These are phyloP conservation scores for Loripinus fragilis DNA, from an alignment of 2,888 invertebrate genomes.

Conservation along the genomic window DNA sequence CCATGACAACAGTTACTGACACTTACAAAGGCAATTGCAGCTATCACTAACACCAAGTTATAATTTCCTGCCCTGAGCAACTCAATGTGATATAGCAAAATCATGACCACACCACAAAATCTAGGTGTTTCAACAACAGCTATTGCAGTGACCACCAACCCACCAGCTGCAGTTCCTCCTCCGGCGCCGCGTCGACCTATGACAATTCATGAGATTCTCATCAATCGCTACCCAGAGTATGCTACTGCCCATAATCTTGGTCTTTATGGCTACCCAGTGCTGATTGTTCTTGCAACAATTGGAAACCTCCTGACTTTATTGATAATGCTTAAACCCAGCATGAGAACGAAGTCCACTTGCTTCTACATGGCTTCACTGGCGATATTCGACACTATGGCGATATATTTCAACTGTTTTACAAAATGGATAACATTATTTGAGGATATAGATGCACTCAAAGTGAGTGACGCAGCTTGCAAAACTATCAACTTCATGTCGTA, in stretches of 20 bases:
- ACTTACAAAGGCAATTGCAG: too few relatives aligned
- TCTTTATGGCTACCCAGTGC: conserved; percentile 65
- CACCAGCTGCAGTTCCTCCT: neutral
- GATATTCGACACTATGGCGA: conserved; percentile 66
- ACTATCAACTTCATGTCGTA: conserved; percentile 68
- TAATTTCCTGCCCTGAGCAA: too few relatives aligned
- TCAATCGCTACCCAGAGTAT: conserved; percentile 60
- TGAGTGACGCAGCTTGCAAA: conserved; percentile 57
- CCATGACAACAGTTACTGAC: too few relatives aligned
- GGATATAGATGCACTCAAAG: conserved; percentile 53
- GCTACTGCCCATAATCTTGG: conserved; percentile 57
- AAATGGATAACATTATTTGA: conserved; percentile 67
- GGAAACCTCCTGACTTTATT: conserved; percentile 72
- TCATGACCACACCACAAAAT: neutral
- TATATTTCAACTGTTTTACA: conserved; percentile 69
- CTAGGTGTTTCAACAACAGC: neutral
- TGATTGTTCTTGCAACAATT: conserved; percentile 71
- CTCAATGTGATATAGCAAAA: too few relatives aligned
- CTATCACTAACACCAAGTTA: too few relatives aligned
- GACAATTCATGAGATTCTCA: conserved; percentile 49
- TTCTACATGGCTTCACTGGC: conserved; percentile 74
- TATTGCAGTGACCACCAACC: neutral
- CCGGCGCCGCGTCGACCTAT: conserved; percentile 21
- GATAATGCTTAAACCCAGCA: conserved; percentile 68
- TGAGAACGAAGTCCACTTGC: conserved; percentile 70